phyloP scores from a whole-genome alignment of 2,797 vertebrate genomes.

The Ctenochaetus hawaiiensis region DNA sequence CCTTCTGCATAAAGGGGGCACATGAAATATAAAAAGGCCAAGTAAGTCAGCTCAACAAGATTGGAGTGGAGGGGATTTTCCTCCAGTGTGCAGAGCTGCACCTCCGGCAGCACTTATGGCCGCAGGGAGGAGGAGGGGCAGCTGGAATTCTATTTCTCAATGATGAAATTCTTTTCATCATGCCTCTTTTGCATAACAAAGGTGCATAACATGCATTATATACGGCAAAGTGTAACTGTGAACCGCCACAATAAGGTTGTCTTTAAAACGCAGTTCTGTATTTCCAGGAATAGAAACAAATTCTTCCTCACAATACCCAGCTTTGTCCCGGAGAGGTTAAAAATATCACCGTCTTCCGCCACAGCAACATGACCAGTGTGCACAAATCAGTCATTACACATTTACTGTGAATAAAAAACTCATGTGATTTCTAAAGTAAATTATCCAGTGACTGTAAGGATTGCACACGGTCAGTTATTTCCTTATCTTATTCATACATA shows the following conservation, averaged over 20 bases:
- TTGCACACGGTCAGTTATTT: constrained; percentile 24
- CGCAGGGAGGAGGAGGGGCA: constrained; percentile 68
- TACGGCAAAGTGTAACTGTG: constrained; percentile 68
- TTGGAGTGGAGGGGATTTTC: constrained; percentile 74
- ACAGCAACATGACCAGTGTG: constrained; percentile 38
- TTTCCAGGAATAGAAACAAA: constrained; percentile 58
- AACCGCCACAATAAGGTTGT: constrained; percentile 51
- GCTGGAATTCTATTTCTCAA: constrained; percentile 77
- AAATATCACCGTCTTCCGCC: constrained; percentile 61
- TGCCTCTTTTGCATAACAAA: constrained; percentile 83
- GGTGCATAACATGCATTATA: constrained; percentile 78
- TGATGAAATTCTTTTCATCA: constrained; percentile 83
- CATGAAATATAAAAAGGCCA: constrained; percentile 72
- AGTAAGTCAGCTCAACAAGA: constrained; percentile 70
- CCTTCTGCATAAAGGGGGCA: constrained; percentile 41
- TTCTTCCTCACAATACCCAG: constrained; percentile 24
- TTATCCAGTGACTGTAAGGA: constrained; percentile 36
- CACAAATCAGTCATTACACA: constrained; percentile 46
- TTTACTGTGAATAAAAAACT: constrained; percentile 59
- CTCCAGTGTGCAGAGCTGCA: constrained; percentile 57
- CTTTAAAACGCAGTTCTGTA: constrained; percentile 32
- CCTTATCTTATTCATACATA: constrained; percentile 45
- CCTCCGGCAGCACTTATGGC: constrained; percentile 69
- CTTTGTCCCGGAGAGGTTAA: constrained; percentile 46
- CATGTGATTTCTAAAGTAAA: constrained; percentile 49